Percentiles rank a stretch among this genome's conserved stretches.
Evolutionary conservation across 2,113 vertebrate species (phyloP).

Genomic region (Geococcyx californianus): DNA sequence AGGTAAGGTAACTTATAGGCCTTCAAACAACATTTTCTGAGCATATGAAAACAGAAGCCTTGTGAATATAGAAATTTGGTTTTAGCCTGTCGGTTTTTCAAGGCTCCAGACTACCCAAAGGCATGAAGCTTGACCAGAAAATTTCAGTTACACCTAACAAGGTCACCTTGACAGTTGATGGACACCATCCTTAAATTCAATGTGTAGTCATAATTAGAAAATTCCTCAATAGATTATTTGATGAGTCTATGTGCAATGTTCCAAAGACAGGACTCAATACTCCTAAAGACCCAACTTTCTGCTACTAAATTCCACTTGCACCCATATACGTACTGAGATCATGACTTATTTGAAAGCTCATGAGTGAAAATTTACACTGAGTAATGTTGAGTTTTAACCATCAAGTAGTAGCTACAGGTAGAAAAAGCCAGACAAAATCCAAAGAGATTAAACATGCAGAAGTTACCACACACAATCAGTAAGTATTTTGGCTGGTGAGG

Average conservation of each 20-base stretch:
- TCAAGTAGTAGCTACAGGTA: neutral
- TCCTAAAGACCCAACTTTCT: neutral
- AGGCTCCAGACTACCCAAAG: neutral
- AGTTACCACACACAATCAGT: neutral
- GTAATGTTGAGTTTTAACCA: neutral
- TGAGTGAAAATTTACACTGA: neutral
- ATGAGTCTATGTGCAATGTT: neutral
- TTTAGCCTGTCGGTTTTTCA: neutral
- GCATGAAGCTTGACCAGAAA: neutral
- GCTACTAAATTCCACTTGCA: neutral
- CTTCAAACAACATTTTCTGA: neutral
- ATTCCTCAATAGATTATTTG: neutral
- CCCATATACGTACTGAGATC: neutral
- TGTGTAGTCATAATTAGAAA: neutral
- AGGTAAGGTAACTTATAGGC: neutral
- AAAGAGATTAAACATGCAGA: neutral
- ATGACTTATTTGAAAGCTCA: neutral
- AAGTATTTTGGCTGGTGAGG: neutral
- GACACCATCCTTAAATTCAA: neutral
- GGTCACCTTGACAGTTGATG: neutral
- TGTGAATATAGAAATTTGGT: neutral
- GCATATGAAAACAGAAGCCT: neutral
- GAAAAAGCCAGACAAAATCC: neutral
- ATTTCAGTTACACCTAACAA: neutral
- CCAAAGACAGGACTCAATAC: neutral